These are phyloP conservation scores for Hemicordylus capensis DNA, from an alignment of 2,113 vertebrate species.

Conservation along the genomic window DNA sequence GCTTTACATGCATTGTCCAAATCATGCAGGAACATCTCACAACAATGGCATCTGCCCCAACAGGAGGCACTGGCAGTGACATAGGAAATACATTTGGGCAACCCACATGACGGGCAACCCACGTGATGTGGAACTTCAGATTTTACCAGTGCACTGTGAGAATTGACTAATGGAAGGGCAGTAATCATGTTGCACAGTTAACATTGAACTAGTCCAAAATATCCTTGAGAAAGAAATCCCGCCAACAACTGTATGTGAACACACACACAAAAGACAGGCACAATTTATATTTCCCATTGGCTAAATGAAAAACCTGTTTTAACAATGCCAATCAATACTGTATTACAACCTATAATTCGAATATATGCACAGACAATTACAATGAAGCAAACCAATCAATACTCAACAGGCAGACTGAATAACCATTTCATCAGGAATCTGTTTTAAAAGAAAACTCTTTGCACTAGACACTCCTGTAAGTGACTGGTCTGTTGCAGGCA, in stretches of 20 bases:
- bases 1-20: background rate
- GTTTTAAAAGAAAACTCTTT: constrained; percentile 55
- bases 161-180: background rate
- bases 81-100: background rate
- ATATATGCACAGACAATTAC: constrained; percentile 50
- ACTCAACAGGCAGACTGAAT: constrained; percentile 50
- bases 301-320: constrained; percentile 51
- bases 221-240: constrained; percentile 4
- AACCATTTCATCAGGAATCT: constrained; percentile 53
- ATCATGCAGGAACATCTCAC: background rate
- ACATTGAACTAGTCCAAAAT: background rate
- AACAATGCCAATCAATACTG: constrained; percentile 57
- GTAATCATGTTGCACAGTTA: background rate
- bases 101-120: background rate
- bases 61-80: background rate
- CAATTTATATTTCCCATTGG: constrained; percentile 30
- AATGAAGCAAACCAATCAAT: constrained; percentile 56
- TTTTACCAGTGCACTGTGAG: background rate
- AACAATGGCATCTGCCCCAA: background rate
- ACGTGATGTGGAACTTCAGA: background rate
- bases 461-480: constrained; percentile 39
- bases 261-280: background rate
- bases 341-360: constrained; percentile 51
- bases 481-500: constrained; percentile 61
- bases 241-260: background rate